A percentile compares a stretch with the other conserved stretches of the same genome.
Conservation (phyloP, 2,113 vertebrate genomes). For the Actinemys pallida region DNA sequence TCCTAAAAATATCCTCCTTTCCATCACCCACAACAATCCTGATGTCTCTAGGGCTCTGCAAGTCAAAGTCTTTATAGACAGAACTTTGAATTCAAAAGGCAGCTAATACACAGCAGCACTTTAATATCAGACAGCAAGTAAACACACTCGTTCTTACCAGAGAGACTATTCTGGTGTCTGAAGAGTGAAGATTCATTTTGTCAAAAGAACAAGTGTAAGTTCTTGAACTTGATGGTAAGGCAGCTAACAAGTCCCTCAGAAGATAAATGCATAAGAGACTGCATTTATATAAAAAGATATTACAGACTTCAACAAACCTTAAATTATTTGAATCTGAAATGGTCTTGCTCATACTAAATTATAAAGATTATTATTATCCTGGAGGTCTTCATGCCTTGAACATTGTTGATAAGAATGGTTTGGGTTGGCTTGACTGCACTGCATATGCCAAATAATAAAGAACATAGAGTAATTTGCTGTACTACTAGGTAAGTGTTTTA, state of each 20-base stretch:
- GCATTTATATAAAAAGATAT: neutral
- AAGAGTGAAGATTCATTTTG: neutral
- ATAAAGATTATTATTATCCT: neutral
- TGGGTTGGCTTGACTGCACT: too few relatives aligned
- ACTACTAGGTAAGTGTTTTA: neutral
- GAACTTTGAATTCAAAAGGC: neutral
- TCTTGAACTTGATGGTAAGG: neutral
- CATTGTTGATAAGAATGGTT: too few relatives aligned
- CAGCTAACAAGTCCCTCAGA: neutral
- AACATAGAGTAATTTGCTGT: neutral
- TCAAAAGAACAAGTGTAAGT: neutral
- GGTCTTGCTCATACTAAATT: neutral
- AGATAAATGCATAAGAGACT: conserved; percentile 4
- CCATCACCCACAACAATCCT: neutral
- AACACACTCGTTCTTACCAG: neutral
- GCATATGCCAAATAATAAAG: neutral
- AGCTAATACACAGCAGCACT: neutral
- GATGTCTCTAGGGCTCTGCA: neutral
- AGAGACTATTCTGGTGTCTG: neutral
- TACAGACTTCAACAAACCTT: neutral
- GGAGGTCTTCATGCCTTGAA: too few relatives aligned
- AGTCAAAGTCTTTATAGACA: neutral
- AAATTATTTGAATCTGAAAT: neutral
- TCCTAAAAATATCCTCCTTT: conserved; percentile 11
- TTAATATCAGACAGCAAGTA: neutral